Percentiles rank a stretch among this genome's conserved stretches.
phyloP scores from a whole-genome alignment of 2,888 invertebrate species.

The Augiades crinisus region DNA sequence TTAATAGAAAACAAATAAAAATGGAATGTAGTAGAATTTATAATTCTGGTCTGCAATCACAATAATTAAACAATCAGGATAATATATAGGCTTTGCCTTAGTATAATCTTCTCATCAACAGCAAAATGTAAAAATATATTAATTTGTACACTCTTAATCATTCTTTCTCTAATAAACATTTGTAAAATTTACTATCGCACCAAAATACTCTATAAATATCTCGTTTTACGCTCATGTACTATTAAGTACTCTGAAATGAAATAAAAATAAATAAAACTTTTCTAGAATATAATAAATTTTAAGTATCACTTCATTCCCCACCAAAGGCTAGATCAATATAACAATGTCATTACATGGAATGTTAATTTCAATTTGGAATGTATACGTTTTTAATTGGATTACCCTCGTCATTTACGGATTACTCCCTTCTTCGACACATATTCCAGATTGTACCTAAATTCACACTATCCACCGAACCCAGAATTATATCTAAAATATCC shows the following conservation, averaged over 20 bases:
- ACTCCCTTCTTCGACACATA: constrained; percentile 14
- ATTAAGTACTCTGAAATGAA: constrained; percentile 63
- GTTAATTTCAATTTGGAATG: constrained; percentile 38
- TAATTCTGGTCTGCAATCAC: constrained; percentile 77
- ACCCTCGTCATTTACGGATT: background rate
- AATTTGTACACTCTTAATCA: constrained; percentile 77
- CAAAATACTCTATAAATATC: constrained; percentile 72
- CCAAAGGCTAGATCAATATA: constrained; percentile 53
- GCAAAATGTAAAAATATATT: constrained; percentile 80
- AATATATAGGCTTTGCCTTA: constrained; percentile 73
- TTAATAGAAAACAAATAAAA: constrained; percentile 59
- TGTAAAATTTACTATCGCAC: constrained; percentile 80
- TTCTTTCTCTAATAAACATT: constrained; percentile 70
- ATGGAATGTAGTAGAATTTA: constrained; percentile 80
- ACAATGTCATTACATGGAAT: constrained; percentile 21
- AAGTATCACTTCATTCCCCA: constrained; percentile 69
- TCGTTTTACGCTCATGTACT: constrained; percentile 58
- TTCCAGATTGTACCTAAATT: constrained; percentile 32
- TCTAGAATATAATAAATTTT: constrained; percentile 52
- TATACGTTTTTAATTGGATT: constrained; percentile 25
- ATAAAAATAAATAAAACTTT: constrained; percentile 59
- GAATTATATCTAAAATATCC: constrained; percentile 72
- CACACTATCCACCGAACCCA: constrained; percentile 48
- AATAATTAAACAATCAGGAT: constrained; percentile 75
- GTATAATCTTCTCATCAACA: constrained; percentile 70